A percentile compares a stretch with the other conserved stretches of the same genome.
Evolutionary conservation across 1,140 invertebrate species (phyloP).

Genomic region (Drepana arcuata): DNA sequence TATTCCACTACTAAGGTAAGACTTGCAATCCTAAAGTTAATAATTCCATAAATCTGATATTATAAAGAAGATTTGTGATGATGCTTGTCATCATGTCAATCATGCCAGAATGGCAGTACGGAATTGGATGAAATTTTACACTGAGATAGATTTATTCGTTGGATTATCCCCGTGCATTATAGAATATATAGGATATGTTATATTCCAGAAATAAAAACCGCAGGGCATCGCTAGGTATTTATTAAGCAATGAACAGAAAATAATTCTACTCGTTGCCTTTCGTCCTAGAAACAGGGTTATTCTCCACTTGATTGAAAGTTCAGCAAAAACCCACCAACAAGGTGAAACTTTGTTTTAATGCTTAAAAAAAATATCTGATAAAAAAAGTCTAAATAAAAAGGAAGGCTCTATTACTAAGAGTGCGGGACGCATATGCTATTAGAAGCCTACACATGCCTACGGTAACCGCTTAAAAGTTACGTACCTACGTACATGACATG

Average conservation of each 20-base stretch:
- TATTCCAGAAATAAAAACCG: neutral
- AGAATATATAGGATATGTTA: neutral
- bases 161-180: neutral
- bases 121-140: no score
- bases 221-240: neutral
- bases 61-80: neutral
- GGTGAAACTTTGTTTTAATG: no score
- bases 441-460: no score
- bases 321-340: no score
- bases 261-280: slow-evolving; percentile 2
- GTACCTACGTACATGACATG: no score
- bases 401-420: no score
- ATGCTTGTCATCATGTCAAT: neutral
- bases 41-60: neutral
- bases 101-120: neutral
- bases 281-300: no score
- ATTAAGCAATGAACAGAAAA: slow-evolving; percentile 4
- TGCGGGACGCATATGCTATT: no score
- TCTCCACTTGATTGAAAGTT: no score
- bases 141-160: neutral
- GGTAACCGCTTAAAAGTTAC: no score
- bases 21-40: neutral
- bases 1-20: slow-evolving; percentile 52
- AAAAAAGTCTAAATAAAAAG: no score
- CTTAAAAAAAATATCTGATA: no score